Evolutionary conservation across 2,888 invertebrate species (phyloP), one percentile per base, ranked within the genome.

Genomic region (Pantelozetes paolii): DNA sequence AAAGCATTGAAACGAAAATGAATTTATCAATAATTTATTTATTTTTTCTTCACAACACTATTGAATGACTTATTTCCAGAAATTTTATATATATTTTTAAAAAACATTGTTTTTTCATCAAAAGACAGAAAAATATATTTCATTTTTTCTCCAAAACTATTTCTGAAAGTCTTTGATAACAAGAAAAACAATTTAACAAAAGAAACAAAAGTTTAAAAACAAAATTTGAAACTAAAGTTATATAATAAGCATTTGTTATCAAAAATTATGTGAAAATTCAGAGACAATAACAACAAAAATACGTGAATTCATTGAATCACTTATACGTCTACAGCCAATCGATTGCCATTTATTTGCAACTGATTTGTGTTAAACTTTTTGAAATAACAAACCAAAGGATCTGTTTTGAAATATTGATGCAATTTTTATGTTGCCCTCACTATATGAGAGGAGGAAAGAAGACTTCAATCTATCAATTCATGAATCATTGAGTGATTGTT

Each of bases 171-270:
- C n/a, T 50, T n/a, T 20, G 50, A 50, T 50, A 50, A 50, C 6
- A 50, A 9, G 20, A 20, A 5, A 50, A 36, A 36, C 6, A 36
- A 11, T 8, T n/a, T n/a, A 36, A 11, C 36, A 36, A 36, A 8
- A 36, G 36, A 36, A 36, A 36, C 5, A 20, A 20, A 50, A 50
- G 50, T 9, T n/a, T 20, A 20, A 9, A 11, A 45, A 45, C 20
- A n/a, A 50, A 50, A 50, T n/a, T n/a, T n/a, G 3, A 50, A 50
- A 50, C n/a, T 20, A n/a, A 50, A 50, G n/a, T 50, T 50, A 50
- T 2, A 20, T 15, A 18, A 50, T 50, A 50, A 50, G n/a, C 50
- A 20, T 50, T 50, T n/a, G 50, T 50, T 50, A 50, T 50, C 50
- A 50, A n/a, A n/a, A n/a, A n/a, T n/a, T n/a, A n/a, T n/a, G n/a